These are phyloP conservation scores for Phylloscopus collybita DNA, from an alignment of 2,797 vertebrate species.

Conservation along the genomic window DNA sequence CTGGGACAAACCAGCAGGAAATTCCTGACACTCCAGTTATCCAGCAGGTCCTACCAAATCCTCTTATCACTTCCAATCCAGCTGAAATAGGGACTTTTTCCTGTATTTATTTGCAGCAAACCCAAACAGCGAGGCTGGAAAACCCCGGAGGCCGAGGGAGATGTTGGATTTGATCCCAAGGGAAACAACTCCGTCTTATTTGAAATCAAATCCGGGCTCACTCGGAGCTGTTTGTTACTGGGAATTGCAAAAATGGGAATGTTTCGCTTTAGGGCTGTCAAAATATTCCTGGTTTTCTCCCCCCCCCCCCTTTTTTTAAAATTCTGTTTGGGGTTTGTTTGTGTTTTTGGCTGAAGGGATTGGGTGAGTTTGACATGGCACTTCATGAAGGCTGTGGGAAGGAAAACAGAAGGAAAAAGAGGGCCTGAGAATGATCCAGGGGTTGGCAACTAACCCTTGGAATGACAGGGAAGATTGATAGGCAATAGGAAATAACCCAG, in stretches of 20 bases:
- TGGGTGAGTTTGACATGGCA: constrained; percentile 53
- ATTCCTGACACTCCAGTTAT: not conserved
- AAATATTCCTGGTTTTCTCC: not conserved
- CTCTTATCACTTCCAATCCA: not conserved
- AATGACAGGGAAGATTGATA: not conserved
- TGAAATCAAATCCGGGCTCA: not conserved
- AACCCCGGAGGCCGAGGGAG: not conserved
- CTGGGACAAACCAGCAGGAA: not conserved
- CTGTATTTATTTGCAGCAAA: constrained; percentile 4
- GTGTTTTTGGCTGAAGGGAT: not conserved
- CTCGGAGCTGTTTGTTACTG: not conserved
- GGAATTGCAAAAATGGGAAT: not conserved
- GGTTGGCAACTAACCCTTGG: not conserved
- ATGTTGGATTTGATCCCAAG: not conserved
- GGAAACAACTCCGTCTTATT: not conserved
- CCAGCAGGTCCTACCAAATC: not conserved
- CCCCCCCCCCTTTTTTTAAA: fast-evolving
- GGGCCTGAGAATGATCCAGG: constrained; percentile 39
- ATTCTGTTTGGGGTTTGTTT: constrained; percentile 37
- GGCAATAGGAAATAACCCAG: not conserved
- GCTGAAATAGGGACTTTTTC: not conserved
- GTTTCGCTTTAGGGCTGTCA: not conserved
- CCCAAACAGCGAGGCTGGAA: not conserved
- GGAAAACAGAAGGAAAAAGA: constrained; percentile 9
- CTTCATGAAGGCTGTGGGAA: constrained; percentile 54